Evolutionary conservation across 2,113 vertebrate species (phyloP).

Genomic region (Sisor rabdophorus): DNA sequence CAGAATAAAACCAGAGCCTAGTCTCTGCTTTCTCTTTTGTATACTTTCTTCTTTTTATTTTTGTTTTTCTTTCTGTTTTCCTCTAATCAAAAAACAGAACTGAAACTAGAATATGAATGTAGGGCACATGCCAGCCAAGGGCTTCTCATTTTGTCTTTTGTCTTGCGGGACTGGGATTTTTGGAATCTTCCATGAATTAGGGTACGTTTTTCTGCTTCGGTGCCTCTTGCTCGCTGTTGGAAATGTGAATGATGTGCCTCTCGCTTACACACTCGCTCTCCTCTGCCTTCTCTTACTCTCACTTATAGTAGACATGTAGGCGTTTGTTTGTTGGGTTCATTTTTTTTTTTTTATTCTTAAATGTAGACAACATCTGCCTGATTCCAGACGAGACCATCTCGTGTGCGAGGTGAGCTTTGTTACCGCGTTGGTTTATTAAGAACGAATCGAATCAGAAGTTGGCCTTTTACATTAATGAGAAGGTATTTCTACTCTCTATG

Average conservation of each 20-base stretch:
- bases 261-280: conserved; percentile 36
- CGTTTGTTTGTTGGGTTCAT: conserved; percentile 37
- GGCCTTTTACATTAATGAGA: conserved; percentile 54
- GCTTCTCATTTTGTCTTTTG: conserved; percentile 52
- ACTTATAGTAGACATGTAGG: conserved; percentile 60
- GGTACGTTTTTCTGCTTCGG: conserved; percentile 44
- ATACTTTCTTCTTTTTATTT: conserved; percentile 39
- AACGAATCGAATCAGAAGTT: conserved; percentile 39
- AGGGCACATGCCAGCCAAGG: conserved; percentile 58
- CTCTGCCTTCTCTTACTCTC: conserved; percentile 46
- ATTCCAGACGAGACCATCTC: conserved; percentile 55
- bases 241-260: conserved; percentile 47
- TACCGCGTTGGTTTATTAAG: conserved; percentile 48
- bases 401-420: conserved; percentile 50
- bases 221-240: conserved; percentile 36
- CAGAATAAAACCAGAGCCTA: conserved; percentile 4
- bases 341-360: conserved; percentile 43
- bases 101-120: conserved; percentile 65
- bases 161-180: conserved; percentile 48
- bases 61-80: conserved; percentile 30
- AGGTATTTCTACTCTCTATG: conserved; percentile 59
- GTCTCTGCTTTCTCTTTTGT: conserved; percentile 56
- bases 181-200: conserved; percentile 46
- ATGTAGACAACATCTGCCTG: conserved; percentile 55
- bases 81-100: not conserved